Conservation (phyloP, 2,113 vertebrate genomes). For the Cervus canadensis region DNA sequence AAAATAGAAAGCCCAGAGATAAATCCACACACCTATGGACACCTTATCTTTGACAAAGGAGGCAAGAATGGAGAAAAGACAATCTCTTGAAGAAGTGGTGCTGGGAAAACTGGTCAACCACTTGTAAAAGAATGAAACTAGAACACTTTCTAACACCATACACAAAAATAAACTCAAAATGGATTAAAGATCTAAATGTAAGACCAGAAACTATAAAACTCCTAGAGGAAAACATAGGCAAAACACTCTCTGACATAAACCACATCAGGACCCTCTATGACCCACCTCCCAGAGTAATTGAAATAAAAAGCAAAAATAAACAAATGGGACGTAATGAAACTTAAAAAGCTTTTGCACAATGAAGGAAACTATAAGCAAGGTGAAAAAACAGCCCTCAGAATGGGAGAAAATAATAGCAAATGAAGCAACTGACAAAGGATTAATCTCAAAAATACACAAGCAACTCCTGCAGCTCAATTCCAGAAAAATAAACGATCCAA, state of each 20-base stretch:
- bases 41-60: not conserved
- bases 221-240: not conserved
- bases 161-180: too few species aligned
- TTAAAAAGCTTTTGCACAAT: not conserved
- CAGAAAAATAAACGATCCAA: not conserved
- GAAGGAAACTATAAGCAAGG: not conserved
- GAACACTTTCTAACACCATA: too few species aligned
- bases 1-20: not conserved
- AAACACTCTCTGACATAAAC: accelerated
- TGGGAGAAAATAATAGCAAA: not conserved
- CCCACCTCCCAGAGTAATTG: not conserved
- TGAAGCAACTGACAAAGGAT: not conserved
- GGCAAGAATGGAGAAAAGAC: not conserved
- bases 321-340: not conserved
- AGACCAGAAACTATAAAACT: too few species aligned
- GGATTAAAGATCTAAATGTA: too few species aligned
- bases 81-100: too few species aligned
- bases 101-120: too few species aligned
- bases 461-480: not conserved
- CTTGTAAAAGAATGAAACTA: too few species aligned
- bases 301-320: not conserved
- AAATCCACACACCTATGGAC: not conserved
- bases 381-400: not conserved
- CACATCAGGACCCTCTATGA: not conserved
- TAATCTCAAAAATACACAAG: not conserved